Evolutionary conservation across 2,888 invertebrate species (phyloP).

Genomic region (Rhamnusium bicolor): DNA sequence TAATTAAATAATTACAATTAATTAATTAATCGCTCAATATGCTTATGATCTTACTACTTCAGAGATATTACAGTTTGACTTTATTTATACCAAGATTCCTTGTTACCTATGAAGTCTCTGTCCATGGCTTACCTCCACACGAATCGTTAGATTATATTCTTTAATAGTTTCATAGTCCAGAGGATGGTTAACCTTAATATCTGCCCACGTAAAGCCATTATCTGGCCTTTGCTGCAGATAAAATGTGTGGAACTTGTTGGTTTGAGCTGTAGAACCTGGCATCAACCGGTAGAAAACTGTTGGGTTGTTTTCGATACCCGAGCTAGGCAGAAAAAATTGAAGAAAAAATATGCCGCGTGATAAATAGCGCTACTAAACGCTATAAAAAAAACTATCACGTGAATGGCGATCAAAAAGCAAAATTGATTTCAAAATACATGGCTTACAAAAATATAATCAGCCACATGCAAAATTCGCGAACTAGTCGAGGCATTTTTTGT

Average conservation of each 20-base stretch:
- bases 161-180: constrained; percentile 95
- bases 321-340: constrained; percentile 75
- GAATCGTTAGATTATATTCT: constrained; percentile 95
- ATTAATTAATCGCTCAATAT: too few species aligned
- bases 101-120: background rate
- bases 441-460: constrained; percentile 69
- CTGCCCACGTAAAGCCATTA: constrained; percentile 95
- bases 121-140: constrained; percentile 84
- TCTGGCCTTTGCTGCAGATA: constrained; percentile 95
- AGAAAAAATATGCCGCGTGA: constrained; percentile 37
- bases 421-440: constrained; percentile 58
- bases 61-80: too few species aligned
- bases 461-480: constrained; percentile 65
- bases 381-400: constrained; percentile 50
- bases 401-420: constrained; percentile 63
- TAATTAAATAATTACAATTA: too few species aligned
- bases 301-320: constrained; percentile 96
- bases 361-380: constrained; percentile 40
- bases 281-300: constrained; percentile 96
- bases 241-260: constrained; percentile 96
- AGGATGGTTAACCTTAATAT: constrained; percentile 96
- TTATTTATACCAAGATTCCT: constrained; percentile 10
- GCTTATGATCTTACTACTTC: too few species aligned
- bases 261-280: constrained; percentile 96
- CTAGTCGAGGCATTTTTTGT: constrained; percentile 38